Percentiles rank a stretch among this genome's conserved stretches.
phyloP scores from a whole-genome alignment of 2,797 vertebrate species.

The Sebastes hubbsi region DNA sequence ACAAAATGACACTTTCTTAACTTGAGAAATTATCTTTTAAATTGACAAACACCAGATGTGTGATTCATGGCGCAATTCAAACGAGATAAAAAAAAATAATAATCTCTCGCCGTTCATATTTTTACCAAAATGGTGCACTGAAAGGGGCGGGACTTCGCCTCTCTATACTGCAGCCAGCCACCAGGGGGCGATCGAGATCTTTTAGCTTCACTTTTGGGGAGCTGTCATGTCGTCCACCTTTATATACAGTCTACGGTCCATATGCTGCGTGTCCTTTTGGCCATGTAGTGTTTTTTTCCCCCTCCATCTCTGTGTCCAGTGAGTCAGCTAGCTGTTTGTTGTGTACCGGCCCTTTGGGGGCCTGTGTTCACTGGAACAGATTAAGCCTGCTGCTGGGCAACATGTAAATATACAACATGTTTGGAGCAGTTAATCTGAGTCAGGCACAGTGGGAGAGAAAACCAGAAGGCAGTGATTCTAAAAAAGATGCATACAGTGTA shows the following conservation, averaged over 20 bases:
- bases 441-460: conserved; percentile 24
- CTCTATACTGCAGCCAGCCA: too few species aligned
- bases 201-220: too few species aligned
- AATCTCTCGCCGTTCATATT: too few species aligned
- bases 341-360: conserved; percentile 21
- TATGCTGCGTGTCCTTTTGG: not conserved
- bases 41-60: too few species aligned
- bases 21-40: too few species aligned
- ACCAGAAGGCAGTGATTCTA: conserved; percentile 25
- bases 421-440: conserved; percentile 43
- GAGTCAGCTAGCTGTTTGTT: conserved; percentile 14
- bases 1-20: too few species aligned
- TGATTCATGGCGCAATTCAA: too few species aligned
- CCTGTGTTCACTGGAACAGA: conserved; percentile 40
- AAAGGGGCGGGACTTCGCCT: too few species aligned
- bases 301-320: not conserved
- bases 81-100: too few species aligned
- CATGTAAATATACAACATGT: conserved; percentile 22
- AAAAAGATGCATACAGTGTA: not conserved
- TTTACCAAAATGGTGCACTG: too few species aligned
- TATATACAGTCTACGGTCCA: not conserved
- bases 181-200: too few species aligned
- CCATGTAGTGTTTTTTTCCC: not conserved
- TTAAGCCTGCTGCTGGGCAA: conserved; percentile 34
- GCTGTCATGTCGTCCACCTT: too few species aligned